A percentile compares a stretch with the other conserved stretches of the same genome.
Evolutionary conservation across 2,113 vertebrate species (phyloP).

Genomic region (Tyrannus savana): DNA sequence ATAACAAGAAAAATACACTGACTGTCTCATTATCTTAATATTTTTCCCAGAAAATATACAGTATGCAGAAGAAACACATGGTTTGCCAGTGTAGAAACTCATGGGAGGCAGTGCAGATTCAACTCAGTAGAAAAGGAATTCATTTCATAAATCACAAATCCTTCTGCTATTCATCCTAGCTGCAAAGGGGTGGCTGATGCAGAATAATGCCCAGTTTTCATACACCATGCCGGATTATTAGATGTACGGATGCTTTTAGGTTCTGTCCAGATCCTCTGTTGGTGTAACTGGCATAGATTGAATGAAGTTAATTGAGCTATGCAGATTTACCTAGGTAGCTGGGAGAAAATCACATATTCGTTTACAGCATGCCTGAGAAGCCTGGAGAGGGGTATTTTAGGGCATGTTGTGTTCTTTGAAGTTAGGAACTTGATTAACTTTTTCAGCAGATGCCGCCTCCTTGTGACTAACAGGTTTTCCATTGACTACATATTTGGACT

Average conservation of each 20-base stretch:
- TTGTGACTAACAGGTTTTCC: constrained; percentile 8
- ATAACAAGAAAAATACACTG: background rate
- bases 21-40: background rate
- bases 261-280: background rate
- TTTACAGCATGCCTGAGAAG: background rate
- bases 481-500: background rate
- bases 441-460: background rate
- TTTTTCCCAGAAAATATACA: background rate
- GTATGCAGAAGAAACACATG: background rate
- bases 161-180: background rate
- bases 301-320: constrained; percentile 6
- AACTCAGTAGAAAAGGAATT: background rate
- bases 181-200: background rate
- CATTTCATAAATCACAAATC: constrained; percentile 24
- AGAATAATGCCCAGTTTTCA: constrained; percentile 4
- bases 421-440: constrained; percentile 12
- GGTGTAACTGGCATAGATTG: background rate
- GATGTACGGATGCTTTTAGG: background rate
- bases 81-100: background rate
- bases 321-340: background rate
- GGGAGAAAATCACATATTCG: constrained; percentile 14
- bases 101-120: background rate
- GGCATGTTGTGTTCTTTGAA: background rate
- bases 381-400: background rate
- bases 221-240: background rate